These are phyloP conservation scores for Drosophila prosaltans DNA, from an alignment of 1,140 invertebrate genomes.

Conservation along the genomic window DNA sequence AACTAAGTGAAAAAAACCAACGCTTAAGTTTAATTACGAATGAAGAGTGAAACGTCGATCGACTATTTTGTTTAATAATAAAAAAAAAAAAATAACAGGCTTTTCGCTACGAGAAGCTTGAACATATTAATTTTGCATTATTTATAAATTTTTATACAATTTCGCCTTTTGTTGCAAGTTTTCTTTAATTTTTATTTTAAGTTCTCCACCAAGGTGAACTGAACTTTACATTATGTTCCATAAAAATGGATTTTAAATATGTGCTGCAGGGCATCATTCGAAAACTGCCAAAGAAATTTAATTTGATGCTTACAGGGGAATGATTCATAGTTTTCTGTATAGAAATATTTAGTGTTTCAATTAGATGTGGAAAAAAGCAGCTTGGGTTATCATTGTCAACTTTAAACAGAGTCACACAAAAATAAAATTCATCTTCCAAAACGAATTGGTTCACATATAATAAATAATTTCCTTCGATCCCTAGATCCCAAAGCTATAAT, in stretches of 20 bases:
- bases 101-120: constrained; percentile 62
- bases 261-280: too few species aligned
- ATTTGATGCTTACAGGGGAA: too few species aligned
- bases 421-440: background rate
- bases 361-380: background rate
- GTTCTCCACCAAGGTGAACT: too few species aligned
- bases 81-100: constrained; percentile 41
- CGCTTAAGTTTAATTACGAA: constrained; percentile 67
- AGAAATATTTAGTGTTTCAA: too few species aligned
- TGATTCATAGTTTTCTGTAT: too few species aligned
- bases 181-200: too few species aligned
- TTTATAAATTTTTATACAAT: background rate
- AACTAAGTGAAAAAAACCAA: constrained; percentile 50
- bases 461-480: background rate
- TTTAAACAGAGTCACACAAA: background rate
- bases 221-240: too few species aligned
- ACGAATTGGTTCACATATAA: background rate
- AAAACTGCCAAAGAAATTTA: too few species aligned
- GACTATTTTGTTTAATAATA: constrained; percentile 75
- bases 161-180: too few species aligned
- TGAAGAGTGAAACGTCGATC: constrained; percentile 59
- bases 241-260: too few species aligned
- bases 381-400: background rate
- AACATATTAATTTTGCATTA: constrained; percentile 22
- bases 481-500: background rate